phyloP scores from a whole-genome alignment of 2,888 invertebrate genomes.

The Carabus problematicus region DNA sequence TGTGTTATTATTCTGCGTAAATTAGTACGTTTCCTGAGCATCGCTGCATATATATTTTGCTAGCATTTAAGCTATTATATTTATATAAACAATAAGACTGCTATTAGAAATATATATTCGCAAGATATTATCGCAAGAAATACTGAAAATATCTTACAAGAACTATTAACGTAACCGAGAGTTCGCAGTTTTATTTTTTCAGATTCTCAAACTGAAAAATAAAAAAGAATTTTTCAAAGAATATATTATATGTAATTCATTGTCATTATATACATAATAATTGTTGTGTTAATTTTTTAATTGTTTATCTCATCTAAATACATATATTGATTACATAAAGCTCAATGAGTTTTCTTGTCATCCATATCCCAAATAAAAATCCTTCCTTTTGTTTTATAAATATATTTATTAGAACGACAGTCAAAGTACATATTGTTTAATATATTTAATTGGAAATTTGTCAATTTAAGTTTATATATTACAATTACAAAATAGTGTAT shows the following conservation, averaged over 20 bases:
- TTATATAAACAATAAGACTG: constrained; percentile 14
- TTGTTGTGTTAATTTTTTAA: constrained; percentile 29
- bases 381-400: too few species aligned
- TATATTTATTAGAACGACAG: too few species aligned
- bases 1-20: too few species aligned
- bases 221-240: constrained; percentile 8
- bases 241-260: constrained; percentile 20
- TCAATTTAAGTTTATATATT: too few species aligned
- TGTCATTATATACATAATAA: constrained; percentile 17
- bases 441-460: too few species aligned
- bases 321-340: constrained; percentile 9
- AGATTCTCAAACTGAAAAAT: too few species aligned
- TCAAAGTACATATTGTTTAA: too few species aligned
- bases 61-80: constrained; percentile 8
- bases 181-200: too few species aligned
- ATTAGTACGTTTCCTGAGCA: background rate
- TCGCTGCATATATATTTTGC: constrained; percentile 5
- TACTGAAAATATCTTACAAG: background rate
- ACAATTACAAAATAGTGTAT: too few species aligned
- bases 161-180: too few species aligned
- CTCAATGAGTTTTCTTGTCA: too few species aligned
- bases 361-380: too few species aligned
- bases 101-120: constrained; percentile 3
- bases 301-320: constrained; percentile 29
- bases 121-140: constrained; percentile 9